These are phyloP conservation scores for Conus ventricosus DNA, from an alignment of 1,140 invertebrate species.

Conservation along the genomic window DNA sequence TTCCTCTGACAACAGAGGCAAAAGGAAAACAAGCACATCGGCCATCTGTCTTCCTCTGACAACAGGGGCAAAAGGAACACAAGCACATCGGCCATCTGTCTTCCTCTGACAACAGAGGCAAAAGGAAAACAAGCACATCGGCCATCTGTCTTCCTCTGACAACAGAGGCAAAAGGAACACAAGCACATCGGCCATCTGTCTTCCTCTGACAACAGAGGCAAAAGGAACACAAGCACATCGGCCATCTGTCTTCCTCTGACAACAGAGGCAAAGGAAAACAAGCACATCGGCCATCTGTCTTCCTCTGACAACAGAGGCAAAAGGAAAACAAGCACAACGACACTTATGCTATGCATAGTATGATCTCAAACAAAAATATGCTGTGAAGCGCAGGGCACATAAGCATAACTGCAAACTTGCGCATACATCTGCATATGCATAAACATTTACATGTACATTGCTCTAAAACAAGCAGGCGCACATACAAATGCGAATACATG, in stretches of 20 bases:
- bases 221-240: background rate
- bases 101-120: background rate
- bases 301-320: background rate
- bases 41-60: constrained; percentile 4
- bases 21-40: background rate
- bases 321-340: background rate
- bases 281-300: background rate
- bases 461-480: background rate
- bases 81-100: no score
- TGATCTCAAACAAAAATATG: background rate
- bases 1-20: background rate
- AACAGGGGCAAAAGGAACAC: background rate
- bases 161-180: background rate
- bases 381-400: no score
- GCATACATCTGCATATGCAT: background rate
- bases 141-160: constrained; percentile 4
- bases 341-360: background rate
- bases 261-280: background rate
- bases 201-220: background rate
- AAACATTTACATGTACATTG: background rate
- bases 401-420: no score
- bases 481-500: background rate
- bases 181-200: no score
- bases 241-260: constrained; percentile 4
- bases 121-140: background rate